Evolutionary conservation across 2,113 vertebrate genomes (phyloP).

Genomic region (Ornithorhynchus anatinus): DNA sequence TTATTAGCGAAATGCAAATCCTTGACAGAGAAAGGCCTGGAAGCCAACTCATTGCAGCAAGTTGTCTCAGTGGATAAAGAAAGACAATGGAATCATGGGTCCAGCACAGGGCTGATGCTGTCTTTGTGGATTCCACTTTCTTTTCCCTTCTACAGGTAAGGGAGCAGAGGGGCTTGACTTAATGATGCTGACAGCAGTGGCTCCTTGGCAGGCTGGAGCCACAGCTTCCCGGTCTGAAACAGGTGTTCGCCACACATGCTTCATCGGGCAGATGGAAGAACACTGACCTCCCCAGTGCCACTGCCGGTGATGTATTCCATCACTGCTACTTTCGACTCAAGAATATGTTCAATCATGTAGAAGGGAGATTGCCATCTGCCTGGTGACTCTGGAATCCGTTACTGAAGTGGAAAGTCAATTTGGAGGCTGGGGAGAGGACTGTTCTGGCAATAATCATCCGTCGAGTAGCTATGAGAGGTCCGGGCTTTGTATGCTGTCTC

Average conservation of each 20-base stretch:
- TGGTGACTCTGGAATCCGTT: slow-evolving; percentile 12
- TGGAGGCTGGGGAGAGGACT: too few relatives aligned
- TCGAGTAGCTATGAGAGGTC: too few relatives aligned
- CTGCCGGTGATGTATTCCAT: slow-evolving; percentile 44
- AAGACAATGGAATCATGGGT: background rate
- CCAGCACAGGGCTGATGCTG: background rate
- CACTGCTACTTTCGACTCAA: slow-evolving; percentile 37
- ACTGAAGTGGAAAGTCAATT: slow-evolving; percentile 37
- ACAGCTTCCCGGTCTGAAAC: slow-evolving; percentile 17
- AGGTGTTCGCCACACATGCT: slow-evolving; percentile 48
- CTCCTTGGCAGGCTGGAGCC: background rate
- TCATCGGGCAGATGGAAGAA: slow-evolving; percentile 30
- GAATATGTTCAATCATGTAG: background rate
- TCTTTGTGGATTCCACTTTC: background rate
- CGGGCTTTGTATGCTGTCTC: too few relatives aligned
- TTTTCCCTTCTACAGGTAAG: background rate
- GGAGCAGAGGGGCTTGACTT: slow-evolving; percentile 15
- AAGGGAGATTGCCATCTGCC: slow-evolving; percentile 36
- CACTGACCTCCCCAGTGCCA: slow-evolving; percentile 27
- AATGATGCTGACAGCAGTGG: slow-evolving; percentile 23
- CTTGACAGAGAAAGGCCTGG: too few relatives aligned
- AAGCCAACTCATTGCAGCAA: too few relatives aligned
- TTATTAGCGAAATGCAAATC: too few relatives aligned
- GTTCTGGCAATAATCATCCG: too few relatives aligned
- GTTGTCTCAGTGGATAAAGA: too few relatives aligned